phyloP scores from a whole-genome alignment of 2,888 invertebrate genomes.

The Xestia xanthographa region DNA sequence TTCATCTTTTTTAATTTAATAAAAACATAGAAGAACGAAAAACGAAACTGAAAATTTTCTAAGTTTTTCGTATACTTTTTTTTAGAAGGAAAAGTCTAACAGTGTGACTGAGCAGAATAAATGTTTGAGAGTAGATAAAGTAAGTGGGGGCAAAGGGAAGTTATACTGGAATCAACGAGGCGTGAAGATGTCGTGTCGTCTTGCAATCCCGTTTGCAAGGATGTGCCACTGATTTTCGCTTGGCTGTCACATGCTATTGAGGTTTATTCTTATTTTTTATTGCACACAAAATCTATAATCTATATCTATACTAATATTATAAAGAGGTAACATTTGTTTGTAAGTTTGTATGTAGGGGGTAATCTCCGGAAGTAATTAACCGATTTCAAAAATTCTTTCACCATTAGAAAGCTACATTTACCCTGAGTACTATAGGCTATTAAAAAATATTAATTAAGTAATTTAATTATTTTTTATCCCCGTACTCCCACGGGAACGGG shows the following conservation, averaged over 20 bases:
- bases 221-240: constrained; percentile 27
- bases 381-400: no score
- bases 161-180: constrained; percentile 57
- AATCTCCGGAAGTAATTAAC: no score
- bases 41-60: neutral
- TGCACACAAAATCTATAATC: no score
- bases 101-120: constrained; percentile 50
- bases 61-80: constrained; percentile 34
- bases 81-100: constrained; percentile 48
- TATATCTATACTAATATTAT: no score
- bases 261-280: neutral
- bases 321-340: no score
- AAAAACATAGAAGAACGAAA: neutral
- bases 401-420: no score
- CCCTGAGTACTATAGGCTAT: no score
- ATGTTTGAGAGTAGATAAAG: constrained; percentile 52
- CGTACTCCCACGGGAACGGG: no score
- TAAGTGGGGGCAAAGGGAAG: constrained; percentile 49
- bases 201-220: constrained; percentile 48
- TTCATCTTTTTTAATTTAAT: neutral
- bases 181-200: constrained; percentile 60
- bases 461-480: no score
- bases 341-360: no score
- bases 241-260: neutral
- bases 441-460: no score